A percentile compares a stretch with the other conserved stretches of the same genome.
These are phyloP conservation scores for Dasypolia templi DNA, from an alignment of 2,888 invertebrate species.

Conservation along the genomic window DNA sequence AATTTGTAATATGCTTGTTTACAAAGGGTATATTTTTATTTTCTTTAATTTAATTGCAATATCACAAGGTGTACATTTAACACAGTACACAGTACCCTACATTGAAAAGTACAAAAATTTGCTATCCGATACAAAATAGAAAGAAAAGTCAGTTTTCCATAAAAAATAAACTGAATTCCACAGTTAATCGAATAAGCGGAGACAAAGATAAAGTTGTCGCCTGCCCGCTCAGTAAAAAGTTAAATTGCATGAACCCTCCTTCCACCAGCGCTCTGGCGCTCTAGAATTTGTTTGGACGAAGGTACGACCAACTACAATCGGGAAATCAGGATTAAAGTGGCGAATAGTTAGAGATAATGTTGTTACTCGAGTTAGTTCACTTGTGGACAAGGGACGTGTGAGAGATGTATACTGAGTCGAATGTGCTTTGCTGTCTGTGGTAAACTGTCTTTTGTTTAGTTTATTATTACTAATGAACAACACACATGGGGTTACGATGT, in stretches of 20 bases:
- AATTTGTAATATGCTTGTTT: too few species aligned
- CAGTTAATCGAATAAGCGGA: slow-evolving; percentile 78
- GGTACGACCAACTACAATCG: slow-evolving; percentile 60
- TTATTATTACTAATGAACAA: background rate
- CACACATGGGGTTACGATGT: background rate
- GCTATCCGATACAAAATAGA: too few species aligned
- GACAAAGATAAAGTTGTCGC: slow-evolving; percentile 78
- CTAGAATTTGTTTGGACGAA: slow-evolving; percentile 70
- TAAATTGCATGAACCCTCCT: slow-evolving; percentile 78
- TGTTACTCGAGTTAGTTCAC: slow-evolving; percentile 41
- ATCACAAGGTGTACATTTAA: too few species aligned
- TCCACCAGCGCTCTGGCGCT: slow-evolving; percentile 54
- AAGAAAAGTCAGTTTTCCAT: slow-evolving; percentile 34
- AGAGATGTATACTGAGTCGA: background rate
- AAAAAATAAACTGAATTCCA: slow-evolving; percentile 69
- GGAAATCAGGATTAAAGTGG: slow-evolving; percentile 53
- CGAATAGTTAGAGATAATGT: slow-evolving; percentile 36
- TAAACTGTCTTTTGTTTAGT: background rate
- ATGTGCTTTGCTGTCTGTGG: background rate
- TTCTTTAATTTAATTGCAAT: too few species aligned
- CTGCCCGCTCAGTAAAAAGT: slow-evolving; percentile 79
- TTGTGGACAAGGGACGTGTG: background rate
- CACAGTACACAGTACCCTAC: too few species aligned
- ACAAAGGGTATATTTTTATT: too few species aligned
- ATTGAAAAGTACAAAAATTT: too few species aligned